Evolutionary conservation across 2,888 invertebrate species (phyloP).

Genomic region (Chalcosyrphus nemorum): DNA sequence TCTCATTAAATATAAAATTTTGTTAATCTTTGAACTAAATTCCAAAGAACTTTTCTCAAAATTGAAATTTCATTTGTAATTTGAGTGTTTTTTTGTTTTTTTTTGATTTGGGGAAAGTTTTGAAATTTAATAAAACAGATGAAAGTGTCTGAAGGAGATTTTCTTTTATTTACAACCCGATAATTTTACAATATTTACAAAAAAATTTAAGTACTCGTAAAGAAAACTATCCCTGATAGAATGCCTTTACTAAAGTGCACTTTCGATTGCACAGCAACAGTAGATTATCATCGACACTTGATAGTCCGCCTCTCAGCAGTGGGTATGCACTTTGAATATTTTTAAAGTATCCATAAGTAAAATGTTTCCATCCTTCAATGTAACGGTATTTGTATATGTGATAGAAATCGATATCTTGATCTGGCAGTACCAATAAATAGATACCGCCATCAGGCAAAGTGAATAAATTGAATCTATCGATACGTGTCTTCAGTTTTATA

Average conservation of each 20-base stretch:
- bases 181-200: constrained; percentile 26
- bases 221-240: constrained; percentile 44
- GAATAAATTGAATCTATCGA: constrained; percentile 77
- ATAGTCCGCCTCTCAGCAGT: constrained; percentile 53
- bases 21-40: background rate
- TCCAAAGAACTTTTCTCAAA: background rate
- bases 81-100: background rate
- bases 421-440: constrained; percentile 76
- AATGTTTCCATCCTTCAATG: constrained; percentile 78
- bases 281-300: constrained; percentile 56
- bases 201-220: constrained; percentile 1
- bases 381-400: constrained; percentile 77
- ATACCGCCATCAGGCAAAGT: constrained; percentile 72
- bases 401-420: constrained; percentile 75
- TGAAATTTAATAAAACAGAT: too few relatives aligned
- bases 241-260: constrained; percentile 76
- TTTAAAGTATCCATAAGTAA: constrained; percentile 76
- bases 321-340: constrained; percentile 77
- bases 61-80: too few relatives aligned
- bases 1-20: background rate
- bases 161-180: too few relatives aligned
- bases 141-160: too few relatives aligned
- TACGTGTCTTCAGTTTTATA: constrained; percentile 75
- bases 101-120: too few relatives aligned
- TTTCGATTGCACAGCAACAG: constrained; percentile 75